Percentiles rank a stretch among this genome's conserved stretches.
phyloP scores from a whole-genome alignment of 2,797 vertebrate species.

The Tragelaphus oryx region DNA sequence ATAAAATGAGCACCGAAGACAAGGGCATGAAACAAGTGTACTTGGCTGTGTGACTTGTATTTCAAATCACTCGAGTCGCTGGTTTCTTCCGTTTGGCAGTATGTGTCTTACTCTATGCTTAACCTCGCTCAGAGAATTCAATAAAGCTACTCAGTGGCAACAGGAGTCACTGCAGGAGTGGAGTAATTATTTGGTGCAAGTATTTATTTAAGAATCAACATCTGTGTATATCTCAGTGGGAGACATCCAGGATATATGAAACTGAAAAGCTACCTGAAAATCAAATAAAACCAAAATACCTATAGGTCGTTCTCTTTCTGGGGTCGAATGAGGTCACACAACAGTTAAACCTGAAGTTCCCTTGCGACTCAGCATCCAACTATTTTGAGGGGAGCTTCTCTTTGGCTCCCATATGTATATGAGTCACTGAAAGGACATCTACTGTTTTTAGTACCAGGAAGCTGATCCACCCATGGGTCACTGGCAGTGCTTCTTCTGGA shows the following conservation, averaged over 20 bases:
- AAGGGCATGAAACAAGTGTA: conserved; percentile 35
- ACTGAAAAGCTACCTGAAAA: neutral
- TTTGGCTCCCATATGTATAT: neutral
- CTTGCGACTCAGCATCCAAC: neutral
- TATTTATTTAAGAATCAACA: neutral
- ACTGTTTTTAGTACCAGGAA: neutral
- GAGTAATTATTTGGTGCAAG: neutral
- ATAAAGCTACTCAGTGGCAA: neutral
- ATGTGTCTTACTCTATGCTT: neutral
- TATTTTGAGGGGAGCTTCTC: neutral
- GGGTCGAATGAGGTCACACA: neutral
- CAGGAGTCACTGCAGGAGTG: neutral
- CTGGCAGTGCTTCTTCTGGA: neutral
- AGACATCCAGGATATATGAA: neutral
- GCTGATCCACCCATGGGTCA: neutral
- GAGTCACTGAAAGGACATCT: neutral
- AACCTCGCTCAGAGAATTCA: neutral
- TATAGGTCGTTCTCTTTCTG: neutral
- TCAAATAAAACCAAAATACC: neutral
- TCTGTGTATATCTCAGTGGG: neutral
- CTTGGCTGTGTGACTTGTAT: conserved; percentile 35
- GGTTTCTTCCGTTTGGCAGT: neutral
- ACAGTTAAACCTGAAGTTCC: neutral
- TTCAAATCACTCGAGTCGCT: conserved; percentile 1
- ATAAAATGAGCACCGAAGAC: conserved; percentile 25